Evolutionary conservation across 2,113 vertebrate genomes (phyloP).

Genomic region (Stictonetta naevosa): DNA sequence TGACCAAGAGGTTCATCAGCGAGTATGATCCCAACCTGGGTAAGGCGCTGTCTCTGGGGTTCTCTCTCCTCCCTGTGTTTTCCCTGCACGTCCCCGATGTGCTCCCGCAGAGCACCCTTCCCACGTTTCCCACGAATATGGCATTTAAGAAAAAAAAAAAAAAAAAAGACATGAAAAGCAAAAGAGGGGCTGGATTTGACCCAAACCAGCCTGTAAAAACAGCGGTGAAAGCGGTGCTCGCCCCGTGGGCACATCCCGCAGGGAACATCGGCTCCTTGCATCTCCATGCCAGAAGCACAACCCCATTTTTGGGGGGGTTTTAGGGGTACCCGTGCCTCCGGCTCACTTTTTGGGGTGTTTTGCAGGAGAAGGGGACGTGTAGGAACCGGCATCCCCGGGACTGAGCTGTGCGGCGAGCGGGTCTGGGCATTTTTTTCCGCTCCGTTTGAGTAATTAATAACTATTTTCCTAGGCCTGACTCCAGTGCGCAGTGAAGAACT

Average conservation of each 20-base stretch:
- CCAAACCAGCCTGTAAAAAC: not conserved
- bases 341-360: fast-evolving
- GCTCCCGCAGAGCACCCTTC: not conserved
- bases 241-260: fast-evolving
- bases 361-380: not conserved
- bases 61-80: no score
- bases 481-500: conserved; percentile 50
- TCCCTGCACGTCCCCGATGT: not conserved
- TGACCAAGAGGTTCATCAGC: conserved; percentile 92
- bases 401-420: conserved; percentile 17
- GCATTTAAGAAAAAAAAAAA: not conserved
- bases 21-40: conserved; percentile 93
- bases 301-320: no score
- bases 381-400: fast-evolving
- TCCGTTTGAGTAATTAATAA: conserved; percentile 68
- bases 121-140: fast-evolving
- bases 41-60: conserved; percentile 56
- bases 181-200: not conserved
- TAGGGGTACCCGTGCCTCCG: not conserved
- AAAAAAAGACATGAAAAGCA: not conserved
- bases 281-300: not conserved
- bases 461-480: conserved; percentile 75
- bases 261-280: fast-evolving
- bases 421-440: conserved; percentile 45
- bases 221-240: not conserved